A percentile compares a stretch with the other conserved stretches of the same genome.
Evolutionary conservation across 2,888 invertebrate species (phyloP).

Genomic region (Yponomeuta malinellus): DNA sequence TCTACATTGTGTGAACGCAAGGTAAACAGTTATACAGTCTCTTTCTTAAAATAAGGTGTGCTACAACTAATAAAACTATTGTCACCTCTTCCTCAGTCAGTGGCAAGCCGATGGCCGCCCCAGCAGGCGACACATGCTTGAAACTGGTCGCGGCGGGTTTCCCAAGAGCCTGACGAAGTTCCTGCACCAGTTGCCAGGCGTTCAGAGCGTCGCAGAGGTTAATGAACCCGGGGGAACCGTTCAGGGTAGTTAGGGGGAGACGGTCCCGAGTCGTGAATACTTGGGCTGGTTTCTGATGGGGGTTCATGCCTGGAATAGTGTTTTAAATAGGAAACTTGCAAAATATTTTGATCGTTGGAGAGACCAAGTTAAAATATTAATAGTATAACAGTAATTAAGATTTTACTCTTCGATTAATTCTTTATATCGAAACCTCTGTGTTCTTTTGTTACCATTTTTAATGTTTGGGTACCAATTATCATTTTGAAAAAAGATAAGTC

Average conservation of each 20-base stretch:
- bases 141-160: slow-evolving; percentile 97
- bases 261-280: slow-evolving; percentile 86
- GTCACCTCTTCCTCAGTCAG: slow-evolving; percentile 80
- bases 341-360: no score
- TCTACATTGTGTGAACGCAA: no score
- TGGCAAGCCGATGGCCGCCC: slow-evolving; percentile 93
- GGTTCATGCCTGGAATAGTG: slow-evolving; percentile 85
- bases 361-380: no score
- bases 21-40: no score
- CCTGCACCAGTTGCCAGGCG: slow-evolving; percentile 96
- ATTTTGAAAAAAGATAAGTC: no score
- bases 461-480: no score
- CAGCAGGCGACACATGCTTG: slow-evolving; percentile 98
- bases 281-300: slow-evolving; percentile 97
- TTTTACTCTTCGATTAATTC: no score
- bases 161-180: slow-evolving; percentile 85
- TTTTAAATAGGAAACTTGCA: background rate
- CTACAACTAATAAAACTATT: background rate
- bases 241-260: slow-evolving; percentile 91
- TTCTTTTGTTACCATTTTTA: no score
- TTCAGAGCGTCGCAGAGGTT: slow-evolving; percentile 98
- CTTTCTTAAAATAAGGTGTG: no score
- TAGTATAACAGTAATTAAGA: no score
- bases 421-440: no score
- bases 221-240: slow-evolving; percentile 97